A percentile compares a stretch with the other conserved stretches of the same genome.
These are phyloP conservation scores for Anthonomus grandis DNA, from an alignment of 1,140 invertebrate genomes.

Conservation along the genomic window DNA sequence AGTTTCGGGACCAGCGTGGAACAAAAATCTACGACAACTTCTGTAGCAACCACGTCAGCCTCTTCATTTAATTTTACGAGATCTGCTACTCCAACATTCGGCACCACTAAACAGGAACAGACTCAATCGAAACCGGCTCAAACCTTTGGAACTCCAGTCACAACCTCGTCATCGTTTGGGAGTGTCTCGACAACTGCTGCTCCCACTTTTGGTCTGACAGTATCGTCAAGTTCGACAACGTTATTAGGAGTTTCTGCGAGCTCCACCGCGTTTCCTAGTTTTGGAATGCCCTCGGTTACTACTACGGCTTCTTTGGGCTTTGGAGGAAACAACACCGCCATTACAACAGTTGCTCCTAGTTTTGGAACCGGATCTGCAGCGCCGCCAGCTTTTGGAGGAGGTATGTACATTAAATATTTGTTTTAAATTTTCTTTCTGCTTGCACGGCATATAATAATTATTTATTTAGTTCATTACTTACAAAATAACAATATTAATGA, in stretches of 20 bases:
- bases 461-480: too few relatives aligned
- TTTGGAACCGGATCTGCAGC: too few relatives aligned
- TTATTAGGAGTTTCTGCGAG: not conserved
- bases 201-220: not conserved
- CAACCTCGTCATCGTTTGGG: not conserved
- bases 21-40: not conserved
- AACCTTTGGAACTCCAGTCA: not conserved
- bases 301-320: constrained; percentile 6
- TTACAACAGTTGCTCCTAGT: not conserved
- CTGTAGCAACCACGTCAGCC: not conserved
- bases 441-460: not conserved
- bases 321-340: not conserved
- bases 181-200: not conserved
- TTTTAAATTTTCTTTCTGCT: not conserved
- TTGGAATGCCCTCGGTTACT: not conserved
- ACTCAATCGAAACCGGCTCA: not conserved
- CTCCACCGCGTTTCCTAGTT: not conserved
- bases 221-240: not conserved
- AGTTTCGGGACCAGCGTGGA: constrained; percentile 3
- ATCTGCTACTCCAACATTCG: constrained; percentile 1
- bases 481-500: too few relatives aligned
- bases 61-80: not conserved
- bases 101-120: not conserved
- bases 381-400: not conserved
- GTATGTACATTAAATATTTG: too few relatives aligned